Evolutionary conservation across 2,113 vertebrate genomes (phyloP).

Genomic region (Spermophilus dauricus): DNA sequence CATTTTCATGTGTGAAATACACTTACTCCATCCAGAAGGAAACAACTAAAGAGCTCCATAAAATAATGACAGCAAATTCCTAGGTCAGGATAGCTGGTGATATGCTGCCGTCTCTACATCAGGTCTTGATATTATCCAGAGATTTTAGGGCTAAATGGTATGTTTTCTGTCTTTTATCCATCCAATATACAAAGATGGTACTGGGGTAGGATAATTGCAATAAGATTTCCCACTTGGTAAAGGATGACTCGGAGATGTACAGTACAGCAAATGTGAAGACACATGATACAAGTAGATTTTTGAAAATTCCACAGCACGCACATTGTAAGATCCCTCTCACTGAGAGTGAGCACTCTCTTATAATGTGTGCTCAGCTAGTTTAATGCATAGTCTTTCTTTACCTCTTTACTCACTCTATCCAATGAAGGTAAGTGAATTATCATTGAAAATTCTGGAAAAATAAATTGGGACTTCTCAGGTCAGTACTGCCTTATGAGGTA

Average conservation of each 20-base stretch:
- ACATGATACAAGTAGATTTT: background rate
- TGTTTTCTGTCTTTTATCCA: background rate
- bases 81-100: background rate
- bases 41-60: background rate
- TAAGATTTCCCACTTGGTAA: background rate
- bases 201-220: background rate
- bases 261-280: background rate
- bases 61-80: background rate
- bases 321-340: background rate
- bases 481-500: background rate
- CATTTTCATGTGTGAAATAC: slow-evolving; percentile 18
- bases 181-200: background rate
- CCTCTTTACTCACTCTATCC: background rate
- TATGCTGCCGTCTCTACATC: background rate
- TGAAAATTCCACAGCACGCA: background rate
- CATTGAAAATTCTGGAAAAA: background rate
- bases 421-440: background rate
- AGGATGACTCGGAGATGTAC: background rate
- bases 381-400: background rate
- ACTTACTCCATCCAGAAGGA: background rate
- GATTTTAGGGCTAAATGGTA: background rate
- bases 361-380: background rate
- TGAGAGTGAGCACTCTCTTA: background rate
- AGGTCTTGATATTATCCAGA: background rate
- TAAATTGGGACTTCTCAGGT: background rate